Percentiles rank a stretch among this genome's conserved stretches.
Conservation (phyloP, 2,888 invertebrate species). For the Choreutis nemorana region DNA sequence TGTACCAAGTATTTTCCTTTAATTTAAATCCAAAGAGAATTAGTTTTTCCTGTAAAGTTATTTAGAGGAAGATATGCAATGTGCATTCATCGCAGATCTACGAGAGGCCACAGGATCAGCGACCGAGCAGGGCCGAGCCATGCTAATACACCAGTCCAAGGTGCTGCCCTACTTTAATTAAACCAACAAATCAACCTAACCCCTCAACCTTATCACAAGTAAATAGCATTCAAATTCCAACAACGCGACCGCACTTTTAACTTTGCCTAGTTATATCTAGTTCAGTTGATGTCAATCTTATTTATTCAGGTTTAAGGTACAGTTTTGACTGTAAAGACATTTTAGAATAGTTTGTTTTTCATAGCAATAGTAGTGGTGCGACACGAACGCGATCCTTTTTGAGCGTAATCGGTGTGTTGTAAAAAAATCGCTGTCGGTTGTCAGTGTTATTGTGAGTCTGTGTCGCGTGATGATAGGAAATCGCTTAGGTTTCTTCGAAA, state of each 20-base stretch:
- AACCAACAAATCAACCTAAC: conserved; percentile 15
- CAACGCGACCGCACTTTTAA: conserved; percentile 12
- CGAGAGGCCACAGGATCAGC: conserved; percentile 40
- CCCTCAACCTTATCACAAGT: too few relatives aligned
- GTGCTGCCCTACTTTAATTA: conserved; percentile 50
- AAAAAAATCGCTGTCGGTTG: conserved; percentile 23
- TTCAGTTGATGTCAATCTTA: too few relatives aligned
- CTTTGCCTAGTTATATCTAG: too few relatives aligned
- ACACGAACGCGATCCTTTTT: conserved; percentile 55
- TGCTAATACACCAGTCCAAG: conserved; percentile 59
- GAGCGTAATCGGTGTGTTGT: conserved; percentile 43
- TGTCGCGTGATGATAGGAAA: too few relatives aligned
- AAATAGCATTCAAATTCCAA: conserved; percentile 16
- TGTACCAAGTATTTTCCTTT: too few relatives aligned
- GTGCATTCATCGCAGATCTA: conserved; percentile 19
- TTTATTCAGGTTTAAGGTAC: too few relatives aligned
- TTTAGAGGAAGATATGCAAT: conserved; percentile 17
- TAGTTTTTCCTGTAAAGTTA: too few relatives aligned
- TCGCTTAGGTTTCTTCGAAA: too few relatives aligned
- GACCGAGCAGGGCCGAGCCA: conserved; percentile 53
- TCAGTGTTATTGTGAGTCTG: too few relatives aligned
- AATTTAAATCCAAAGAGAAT: too few relatives aligned
- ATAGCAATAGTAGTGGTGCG: conserved; percentile 34
- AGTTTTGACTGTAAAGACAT: too few relatives aligned
- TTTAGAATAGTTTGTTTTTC: too few relatives aligned